Evolutionary conservation across 2,113 vertebrate species (phyloP), one percentile per base, ranked within the genome.

Genomic region (Actenoides hombroni): DNA sequence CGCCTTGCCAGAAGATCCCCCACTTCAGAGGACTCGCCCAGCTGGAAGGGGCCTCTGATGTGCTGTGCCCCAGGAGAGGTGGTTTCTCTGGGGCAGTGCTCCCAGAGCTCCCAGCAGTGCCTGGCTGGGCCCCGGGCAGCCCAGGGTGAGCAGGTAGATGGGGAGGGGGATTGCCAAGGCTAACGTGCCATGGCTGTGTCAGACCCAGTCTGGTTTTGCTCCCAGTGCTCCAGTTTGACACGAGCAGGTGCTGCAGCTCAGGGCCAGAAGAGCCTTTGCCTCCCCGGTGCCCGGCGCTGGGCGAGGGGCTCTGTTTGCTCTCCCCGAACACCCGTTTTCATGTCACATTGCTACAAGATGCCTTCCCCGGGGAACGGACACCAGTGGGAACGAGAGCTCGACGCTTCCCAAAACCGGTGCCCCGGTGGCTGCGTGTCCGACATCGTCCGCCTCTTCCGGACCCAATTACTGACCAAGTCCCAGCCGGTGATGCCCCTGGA

Each of bases 341-440:
- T 2, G 0, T 25, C 69, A 12, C 61, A 2, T 23, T 12, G 14
- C 71, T 24, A 12, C 1, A 2, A 51, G 68, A 67, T 9, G 3
- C 63, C 16, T 10, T 60, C 40, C 40, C 61, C 2, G 5, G 59
- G 86, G n/a, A 29, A 0, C 77, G 81, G 82, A 39, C 84, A 16
- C 67, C 3, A 19, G 24, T 6, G 61, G 64, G 69, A 24, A 4
- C 16, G 24, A 78, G 56, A 28, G 1, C 63, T 14, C 18, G 2
- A 11, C 1, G 5, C 69, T 42, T 10, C 89, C 71, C n/a, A 2
- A 17, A 2, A 17, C 69, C 26, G 29, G 16, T 33, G 19, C 68
- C 46, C 64, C 13, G 13, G 56, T 16, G 19, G 70, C 37, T 31
- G 71, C 20, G 18, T 1, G 51, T 31, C 86, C 33, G 6, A 1